Conservation (phyloP, 2,797 vertebrate genomes). For the Salmo trutta region DNA sequence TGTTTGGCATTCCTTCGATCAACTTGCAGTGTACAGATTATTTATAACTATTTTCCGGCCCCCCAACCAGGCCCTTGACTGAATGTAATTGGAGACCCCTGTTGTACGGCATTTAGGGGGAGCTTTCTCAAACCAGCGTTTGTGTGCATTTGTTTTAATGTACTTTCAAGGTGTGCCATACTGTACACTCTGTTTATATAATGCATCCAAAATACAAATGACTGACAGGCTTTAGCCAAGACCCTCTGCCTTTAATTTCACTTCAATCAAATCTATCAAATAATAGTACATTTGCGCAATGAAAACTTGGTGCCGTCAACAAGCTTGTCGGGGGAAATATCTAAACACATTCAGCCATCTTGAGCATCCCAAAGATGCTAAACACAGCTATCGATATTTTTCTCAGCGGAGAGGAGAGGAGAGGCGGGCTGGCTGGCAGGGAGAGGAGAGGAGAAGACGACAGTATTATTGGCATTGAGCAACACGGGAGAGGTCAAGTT, state of each 20-base stretch:
- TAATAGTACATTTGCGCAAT: background rate
- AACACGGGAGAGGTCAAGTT: conserved; percentile 56
- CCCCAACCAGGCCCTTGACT: too few species aligned
- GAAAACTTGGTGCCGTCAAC: background rate
- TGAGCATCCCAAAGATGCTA: background rate
- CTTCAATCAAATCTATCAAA: background rate
- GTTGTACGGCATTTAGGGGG: background rate
- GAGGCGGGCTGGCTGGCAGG: background rate
- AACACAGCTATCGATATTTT: background rate
- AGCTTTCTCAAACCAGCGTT: background rate
- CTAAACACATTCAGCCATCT: background rate
- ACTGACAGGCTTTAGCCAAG: background rate
- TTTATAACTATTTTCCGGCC: too few species aligned
- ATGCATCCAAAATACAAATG: background rate
- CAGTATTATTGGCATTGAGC: conserved; percentile 54
- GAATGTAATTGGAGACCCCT: too few species aligned
- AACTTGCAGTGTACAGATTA: too few species aligned
- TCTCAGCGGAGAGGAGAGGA: background rate
- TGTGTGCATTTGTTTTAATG: too few species aligned
- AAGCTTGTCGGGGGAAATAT: background rate
- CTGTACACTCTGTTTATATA: too few species aligned
- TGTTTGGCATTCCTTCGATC: too few species aligned
- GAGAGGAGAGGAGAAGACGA: background rate
- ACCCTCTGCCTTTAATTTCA: background rate
- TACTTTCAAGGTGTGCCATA: too few species aligned